Conservation (phyloP, 53 echinoderm and acorn worm genomes). For the Pentamera pediparva region DNA sequence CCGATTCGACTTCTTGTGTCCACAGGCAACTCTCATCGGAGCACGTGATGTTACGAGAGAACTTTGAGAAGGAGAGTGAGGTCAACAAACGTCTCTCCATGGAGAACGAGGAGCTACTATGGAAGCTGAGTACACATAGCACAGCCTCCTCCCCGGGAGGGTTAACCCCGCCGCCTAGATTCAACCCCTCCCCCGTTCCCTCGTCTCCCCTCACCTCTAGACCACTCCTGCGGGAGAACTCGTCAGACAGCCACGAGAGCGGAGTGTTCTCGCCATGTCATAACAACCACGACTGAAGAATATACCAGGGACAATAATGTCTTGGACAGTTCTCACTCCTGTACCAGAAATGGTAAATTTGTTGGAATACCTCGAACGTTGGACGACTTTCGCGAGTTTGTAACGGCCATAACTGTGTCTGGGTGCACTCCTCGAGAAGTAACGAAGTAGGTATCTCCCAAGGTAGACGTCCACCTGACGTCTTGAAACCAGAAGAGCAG, state of each 20-base stretch:
- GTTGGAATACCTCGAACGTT: no score
- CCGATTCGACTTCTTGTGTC: no score
- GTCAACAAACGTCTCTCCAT: slow-evolving; percentile 96
- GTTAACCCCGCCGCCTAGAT: slow-evolving; percentile 60
- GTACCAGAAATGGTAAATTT: no score
- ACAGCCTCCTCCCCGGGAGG: slow-evolving; percentile 54
- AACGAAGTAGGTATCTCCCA: no score
- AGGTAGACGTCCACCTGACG: no score
- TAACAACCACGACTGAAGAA: no score
- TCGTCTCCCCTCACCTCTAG: slow-evolving; percentile 49
- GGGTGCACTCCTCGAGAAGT: no score
- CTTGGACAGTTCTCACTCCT: no score
- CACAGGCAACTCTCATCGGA: slow-evolving; percentile 91
- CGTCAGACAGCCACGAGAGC: slow-evolving; percentile 89
- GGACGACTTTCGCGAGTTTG: no score
- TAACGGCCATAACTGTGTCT: no score
- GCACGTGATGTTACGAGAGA: slow-evolving; percentile 72
- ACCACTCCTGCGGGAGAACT: slow-evolving; percentile 57
- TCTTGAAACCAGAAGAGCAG: no score
- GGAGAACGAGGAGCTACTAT: slow-evolving; percentile 96
- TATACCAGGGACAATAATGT: no score
- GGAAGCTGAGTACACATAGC: slow-evolving; percentile 59
- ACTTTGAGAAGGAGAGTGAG: slow-evolving; percentile 76
- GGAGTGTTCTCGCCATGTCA: slow-evolving; percentile 89
- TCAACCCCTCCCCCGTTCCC: slow-evolving; percentile 57